Evolutionary conservation across 2,113 vertebrate genomes (phyloP).

Genomic region (Tor tambroides): DNA sequence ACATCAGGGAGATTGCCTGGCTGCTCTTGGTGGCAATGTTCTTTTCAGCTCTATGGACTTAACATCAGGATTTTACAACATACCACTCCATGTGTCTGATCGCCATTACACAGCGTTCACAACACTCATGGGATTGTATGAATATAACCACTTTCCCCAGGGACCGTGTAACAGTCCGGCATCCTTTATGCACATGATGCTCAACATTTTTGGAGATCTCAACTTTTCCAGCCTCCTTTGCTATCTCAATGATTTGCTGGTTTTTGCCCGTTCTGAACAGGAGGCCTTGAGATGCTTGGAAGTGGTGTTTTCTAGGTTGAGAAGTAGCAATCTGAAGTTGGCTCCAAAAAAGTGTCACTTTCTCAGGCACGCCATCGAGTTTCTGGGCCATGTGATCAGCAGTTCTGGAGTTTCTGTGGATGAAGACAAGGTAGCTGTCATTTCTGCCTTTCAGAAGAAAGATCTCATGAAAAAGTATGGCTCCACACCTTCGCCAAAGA

Average conservation of each 20-base stretch:
- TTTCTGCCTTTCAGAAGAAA: too few relatives aligned
- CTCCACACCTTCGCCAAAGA: too few relatives aligned
- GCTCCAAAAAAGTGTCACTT: too few relatives aligned
- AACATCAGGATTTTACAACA: conserved; percentile 34
- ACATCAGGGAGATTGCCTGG: conserved; percentile 22
- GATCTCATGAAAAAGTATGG: too few relatives aligned
- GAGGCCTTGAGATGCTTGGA: not conserved
- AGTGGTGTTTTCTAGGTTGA: not conserved
- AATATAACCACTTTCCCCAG: too few relatives aligned
- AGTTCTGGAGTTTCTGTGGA: too few relatives aligned
- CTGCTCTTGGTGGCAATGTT: not conserved
- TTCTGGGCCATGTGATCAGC: too few relatives aligned
- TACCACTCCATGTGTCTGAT: conserved; percentile 5
- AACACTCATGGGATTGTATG: too few relatives aligned
- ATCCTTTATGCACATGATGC: not conserved
- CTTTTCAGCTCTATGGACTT: not conserved
- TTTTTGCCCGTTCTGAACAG: not conserved
- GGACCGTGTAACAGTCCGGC: conserved; percentile 1
- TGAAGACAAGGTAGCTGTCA: too few relatives aligned
- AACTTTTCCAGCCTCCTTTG: not conserved
- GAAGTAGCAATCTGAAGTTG: too few relatives aligned
- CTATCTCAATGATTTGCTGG: not conserved
- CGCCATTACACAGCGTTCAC: conserved; percentile 23
- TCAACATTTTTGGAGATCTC: not conserved
- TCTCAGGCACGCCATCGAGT: too few relatives aligned